Evolutionary conservation across 2,888 invertebrate species (phyloP), one percentile per base, ranked within the genome.

Genomic region (Spodoptera exigua): DNA sequence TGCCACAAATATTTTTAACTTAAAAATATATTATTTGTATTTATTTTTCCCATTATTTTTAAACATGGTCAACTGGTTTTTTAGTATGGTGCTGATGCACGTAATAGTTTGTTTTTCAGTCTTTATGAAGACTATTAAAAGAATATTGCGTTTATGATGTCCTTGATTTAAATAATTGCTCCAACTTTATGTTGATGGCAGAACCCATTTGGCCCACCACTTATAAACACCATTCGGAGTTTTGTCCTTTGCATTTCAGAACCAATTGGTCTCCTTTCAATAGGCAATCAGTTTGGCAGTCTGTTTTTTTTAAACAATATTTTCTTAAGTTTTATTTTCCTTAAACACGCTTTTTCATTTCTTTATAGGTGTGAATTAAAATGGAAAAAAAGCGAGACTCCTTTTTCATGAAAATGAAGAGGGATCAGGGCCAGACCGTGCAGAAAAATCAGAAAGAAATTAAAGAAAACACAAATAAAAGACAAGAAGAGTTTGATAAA

Each of bases 321-420:
- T 34, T 49, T 49, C 45, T 58, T 45, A 63, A 69, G 61, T 76
- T 78, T 74, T 67, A 73, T 67, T 82, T 76, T 76, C 44, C 36
- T 56, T 77, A 90, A 93, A 91, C 92, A 93, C 93, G 93, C 93
- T 90, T 89, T 89, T 85, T 90, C 90, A 85, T 94, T 91, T 93
- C 88, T 80, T 92, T 93, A 82, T 91, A 94, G 94, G 89, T 92
- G 81, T 89, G 88, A 81, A 74, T 75, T 58, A 77, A 69, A 70
- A 93, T 94, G 94, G 93, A 90, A 74, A 85, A 80, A 70, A 91
- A 88, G 79, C 76, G 78, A 48, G 89, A 90, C 67, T 84, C 87
- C 3, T 90, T 92, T 83, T 90, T 92, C 74, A 78, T 89, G 64
- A 85, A 81, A 67, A 89, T 88, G 78, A 90, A 87, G 48, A 72